Evolutionary conservation across 2,888 invertebrate species (phyloP), one percentile per base, ranked within the genome.

Genomic region (Peribatodes rhomboidaria): DNA sequence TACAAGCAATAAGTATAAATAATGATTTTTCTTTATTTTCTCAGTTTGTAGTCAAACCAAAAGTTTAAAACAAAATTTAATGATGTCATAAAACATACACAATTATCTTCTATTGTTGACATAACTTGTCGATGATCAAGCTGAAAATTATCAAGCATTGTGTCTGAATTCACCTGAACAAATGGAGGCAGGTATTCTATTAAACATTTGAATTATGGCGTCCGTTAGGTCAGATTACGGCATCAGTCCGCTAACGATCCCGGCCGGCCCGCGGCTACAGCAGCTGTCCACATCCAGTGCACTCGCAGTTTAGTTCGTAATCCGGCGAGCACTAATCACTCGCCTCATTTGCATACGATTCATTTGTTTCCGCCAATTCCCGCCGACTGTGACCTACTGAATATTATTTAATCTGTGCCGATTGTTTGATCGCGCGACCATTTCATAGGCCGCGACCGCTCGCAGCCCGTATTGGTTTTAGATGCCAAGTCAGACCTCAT

Each of bases 311-410:
- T 11, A n/a, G n/a, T n/a, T n/a, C n/a, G 46, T 69, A 67, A 71
- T 70, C 66, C 49, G 59, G 46, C 61, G 58, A 42, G 58, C 67
- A 68, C 70, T 72, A 72, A 72, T 72, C 70, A 72, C 67, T 70
- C 67, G 57, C 37, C 47, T 67, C 69, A 73, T 73, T 73, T 71
- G 58, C 70, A 70, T 68, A 63, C 63, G 62, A 68, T 69, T 73
- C 72, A 71, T 72, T 72, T 72, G 72, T 72, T 72, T 70, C 66
- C 44, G 33, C 35, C 58, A 50, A 50, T 50, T 50, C 18, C 50
- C 54, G 54, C 55, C 65, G 35, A 62, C 56, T 56, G 56, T 49
- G 33, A 31, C 31, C 31, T 31, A 49, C 47, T 49, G 9, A 31
- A 27, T 49, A 31, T 39, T 22, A 53, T 39, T 31, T 41, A 3